Evolutionary conservation across 1,140 invertebrate species (phyloP).

Genomic region (Plutomurus gul): DNA sequence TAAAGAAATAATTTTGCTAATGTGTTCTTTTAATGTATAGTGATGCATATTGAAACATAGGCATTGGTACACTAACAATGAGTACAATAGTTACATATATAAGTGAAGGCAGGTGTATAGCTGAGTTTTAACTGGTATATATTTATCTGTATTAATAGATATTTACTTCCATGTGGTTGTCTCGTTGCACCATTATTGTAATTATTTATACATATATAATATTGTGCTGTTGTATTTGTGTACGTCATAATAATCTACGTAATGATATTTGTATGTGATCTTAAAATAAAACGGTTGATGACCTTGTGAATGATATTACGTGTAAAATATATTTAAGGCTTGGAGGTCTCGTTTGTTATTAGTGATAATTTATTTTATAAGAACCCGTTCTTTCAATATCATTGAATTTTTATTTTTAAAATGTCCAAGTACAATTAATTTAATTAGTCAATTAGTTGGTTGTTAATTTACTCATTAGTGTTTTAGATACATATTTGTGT

Average conservation of each 20-base stretch:
- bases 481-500: neutral
- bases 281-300: neutral
- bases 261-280: slow-evolving; percentile 19
- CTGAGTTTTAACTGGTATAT: too few species aligned
- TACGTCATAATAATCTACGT: neutral
- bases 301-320: neutral
- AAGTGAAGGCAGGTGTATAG: too few species aligned
- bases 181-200: too few species aligned
- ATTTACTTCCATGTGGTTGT: too few species aligned
- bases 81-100: too few species aligned
- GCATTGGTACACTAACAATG: too few species aligned
- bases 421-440: slow-evolving; percentile 21
- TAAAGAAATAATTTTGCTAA: too few species aligned
- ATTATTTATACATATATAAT: neutral
- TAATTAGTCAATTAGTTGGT: too few species aligned
- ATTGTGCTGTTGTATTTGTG: neutral
- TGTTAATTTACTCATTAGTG: too few species aligned
- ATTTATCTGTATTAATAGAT: too few species aligned
- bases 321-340: neutral
- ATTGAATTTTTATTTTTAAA: slow-evolving; percentile 10
- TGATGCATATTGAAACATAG: neutral
- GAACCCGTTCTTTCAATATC: slow-evolving; percentile 7
- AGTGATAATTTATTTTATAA: slow-evolving; percentile 27
- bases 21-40: neutral
- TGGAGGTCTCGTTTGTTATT: slow-evolving; percentile 10